These are phyloP conservation scores for Cervus canadensis DNA, from an alignment of 2,113 vertebrate species.

Conservation along the genomic window DNA sequence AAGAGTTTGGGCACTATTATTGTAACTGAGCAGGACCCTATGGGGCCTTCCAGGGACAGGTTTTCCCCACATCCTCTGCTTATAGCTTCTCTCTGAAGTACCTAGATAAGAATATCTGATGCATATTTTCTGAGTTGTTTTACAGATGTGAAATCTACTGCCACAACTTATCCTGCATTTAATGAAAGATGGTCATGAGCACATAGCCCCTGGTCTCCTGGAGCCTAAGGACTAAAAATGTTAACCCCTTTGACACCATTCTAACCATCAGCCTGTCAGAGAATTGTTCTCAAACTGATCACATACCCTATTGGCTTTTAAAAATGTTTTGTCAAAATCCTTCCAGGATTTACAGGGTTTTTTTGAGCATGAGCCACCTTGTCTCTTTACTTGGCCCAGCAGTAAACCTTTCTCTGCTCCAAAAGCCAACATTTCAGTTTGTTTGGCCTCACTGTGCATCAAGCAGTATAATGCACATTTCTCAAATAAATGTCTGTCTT, in stretches of 20 bases:
- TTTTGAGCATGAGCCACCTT: not conserved
- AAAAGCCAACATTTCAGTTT: not conserved
- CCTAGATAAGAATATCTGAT: not conserved
- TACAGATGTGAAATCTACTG: not conserved
- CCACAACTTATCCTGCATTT: rapidly evolving
- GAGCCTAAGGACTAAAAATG: not conserved
- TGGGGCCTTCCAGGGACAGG: not conserved
- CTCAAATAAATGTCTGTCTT: not conserved
- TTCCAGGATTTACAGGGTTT: not conserved
- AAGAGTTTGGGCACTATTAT: not conserved
- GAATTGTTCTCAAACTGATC: not conserved
- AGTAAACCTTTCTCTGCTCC: not conserved
- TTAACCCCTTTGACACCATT: not conserved
- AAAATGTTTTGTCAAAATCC: not conserved
- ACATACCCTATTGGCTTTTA: not conserved
- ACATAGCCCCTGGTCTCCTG: not conserved
- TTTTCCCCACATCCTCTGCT: not conserved
- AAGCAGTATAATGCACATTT: not conserved
- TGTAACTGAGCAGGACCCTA: not conserved
- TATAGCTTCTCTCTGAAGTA: not conserved
- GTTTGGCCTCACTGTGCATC: not conserved
- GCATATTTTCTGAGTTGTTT: not conserved
- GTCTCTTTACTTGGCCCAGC: not conserved
- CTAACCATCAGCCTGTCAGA: not conserved
- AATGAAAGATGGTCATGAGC: not conserved